phyloP scores from a whole-genome alignment of 2,888 invertebrate species.

The Artemia sp. region DNA sequence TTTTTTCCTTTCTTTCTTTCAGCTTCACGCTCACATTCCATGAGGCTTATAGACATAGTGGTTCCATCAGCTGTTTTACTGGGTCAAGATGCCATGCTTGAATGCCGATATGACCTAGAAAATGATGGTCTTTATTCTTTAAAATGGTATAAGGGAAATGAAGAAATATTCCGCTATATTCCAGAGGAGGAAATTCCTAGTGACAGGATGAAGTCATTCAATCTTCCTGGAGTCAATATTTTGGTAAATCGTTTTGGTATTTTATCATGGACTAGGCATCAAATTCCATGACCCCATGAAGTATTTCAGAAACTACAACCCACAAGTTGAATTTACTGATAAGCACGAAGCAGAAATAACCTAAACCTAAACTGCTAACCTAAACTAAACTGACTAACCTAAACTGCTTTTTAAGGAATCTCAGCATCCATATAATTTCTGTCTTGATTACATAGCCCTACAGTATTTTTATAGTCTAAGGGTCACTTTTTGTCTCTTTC shows the following conservation, averaged over 20 bases:
- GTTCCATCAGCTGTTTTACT: conserved; percentile 3
- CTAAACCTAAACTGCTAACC: too few relatives aligned
- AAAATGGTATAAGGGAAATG: conserved; percentile 13
- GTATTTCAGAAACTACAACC: too few relatives aligned
- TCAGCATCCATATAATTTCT: too few relatives aligned
- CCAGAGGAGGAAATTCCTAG: background rate
- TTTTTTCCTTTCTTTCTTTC: background rate
- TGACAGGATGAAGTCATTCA: conserved; percentile 12
- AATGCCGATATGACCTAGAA: conserved; percentile 3
- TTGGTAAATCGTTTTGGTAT: background rate
- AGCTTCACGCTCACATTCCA: background rate
- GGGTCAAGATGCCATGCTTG: conserved; percentile 6
- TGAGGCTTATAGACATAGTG: background rate
- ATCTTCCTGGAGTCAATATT: conserved; percentile 9
- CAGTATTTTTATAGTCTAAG: too few relatives aligned
- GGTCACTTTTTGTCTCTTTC: too few relatives aligned
- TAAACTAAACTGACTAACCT: too few relatives aligned
- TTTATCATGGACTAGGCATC: background rate
- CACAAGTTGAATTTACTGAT: too few relatives aligned
- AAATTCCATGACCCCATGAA: too few relatives aligned
- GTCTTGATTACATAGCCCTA: too few relatives aligned
- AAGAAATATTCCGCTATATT: conserved; percentile 13
- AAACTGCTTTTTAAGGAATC: too few relatives aligned
- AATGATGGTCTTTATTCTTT: conserved; percentile 1
- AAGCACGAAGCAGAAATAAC: too few relatives aligned